Evolutionary conservation across 2,797 vertebrate genomes (phyloP).

Genomic region (Chromobotia macracanthus): DNA sequence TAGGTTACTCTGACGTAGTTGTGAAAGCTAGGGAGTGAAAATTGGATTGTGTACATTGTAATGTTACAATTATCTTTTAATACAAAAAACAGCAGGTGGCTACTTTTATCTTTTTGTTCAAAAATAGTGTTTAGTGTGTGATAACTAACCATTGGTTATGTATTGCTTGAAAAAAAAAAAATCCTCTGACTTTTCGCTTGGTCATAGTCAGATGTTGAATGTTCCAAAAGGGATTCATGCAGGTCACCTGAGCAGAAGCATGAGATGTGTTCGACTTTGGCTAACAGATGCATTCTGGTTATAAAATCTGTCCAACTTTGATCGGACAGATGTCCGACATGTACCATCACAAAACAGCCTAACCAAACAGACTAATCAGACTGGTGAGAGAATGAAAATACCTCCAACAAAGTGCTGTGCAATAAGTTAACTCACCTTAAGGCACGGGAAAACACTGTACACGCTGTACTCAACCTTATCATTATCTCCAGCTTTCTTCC

Average conservation of each 20-base stretch:
- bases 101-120: background rate
- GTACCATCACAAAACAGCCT: too few species aligned
- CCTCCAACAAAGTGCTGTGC: conserved; percentile 19
- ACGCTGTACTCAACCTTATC: conserved; percentile 19
- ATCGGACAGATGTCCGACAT: too few species aligned
- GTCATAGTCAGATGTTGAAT: conserved; percentile 9
- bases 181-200: background rate
- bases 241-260: background rate
- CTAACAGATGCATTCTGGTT: too few species aligned
- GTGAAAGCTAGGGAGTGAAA: background rate
- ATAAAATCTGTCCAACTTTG: too few species aligned
- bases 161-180: background rate
- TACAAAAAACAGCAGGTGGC: background rate
- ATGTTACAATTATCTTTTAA: background rate
- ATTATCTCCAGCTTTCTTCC: conserved; percentile 25
- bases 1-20: conserved; percentile 3
- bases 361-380: background rate
- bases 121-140: conserved; percentile 12
- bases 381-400: conserved; percentile 24
- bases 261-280: background rate
- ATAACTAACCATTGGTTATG: conserved; percentile 27
- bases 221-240: background rate
- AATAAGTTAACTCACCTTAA: conserved; percentile 38
- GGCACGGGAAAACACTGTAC: conserved; percentile 10
- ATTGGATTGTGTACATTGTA: conserved; percentile 4